Evolutionary conservation across 2,113 vertebrate genomes (phyloP).

Genomic region (Dromas ardeola): DNA sequence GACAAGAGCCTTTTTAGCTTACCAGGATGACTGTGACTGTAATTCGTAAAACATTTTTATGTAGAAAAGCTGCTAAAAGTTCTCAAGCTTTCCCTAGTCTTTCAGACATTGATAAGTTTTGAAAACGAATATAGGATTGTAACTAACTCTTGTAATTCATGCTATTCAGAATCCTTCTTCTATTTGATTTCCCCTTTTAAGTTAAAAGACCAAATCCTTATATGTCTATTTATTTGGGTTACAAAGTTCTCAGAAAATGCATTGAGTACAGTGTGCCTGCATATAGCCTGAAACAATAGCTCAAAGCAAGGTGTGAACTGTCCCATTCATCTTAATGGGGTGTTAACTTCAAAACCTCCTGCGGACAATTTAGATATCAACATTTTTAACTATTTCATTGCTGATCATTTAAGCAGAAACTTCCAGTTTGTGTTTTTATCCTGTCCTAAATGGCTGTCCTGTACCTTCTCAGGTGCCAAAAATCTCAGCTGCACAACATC

Average conservation of each 20-base stretch:
- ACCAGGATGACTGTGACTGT: not conserved
- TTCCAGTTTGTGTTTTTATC: not conserved
- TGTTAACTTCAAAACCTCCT: conserved; percentile 13
- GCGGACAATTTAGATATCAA: conserved; percentile 1
- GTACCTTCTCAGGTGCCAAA: conserved; percentile 35
- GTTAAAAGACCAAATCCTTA: not conserved
- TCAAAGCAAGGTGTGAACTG: conserved; percentile 29
- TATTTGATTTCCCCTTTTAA: not conserved
- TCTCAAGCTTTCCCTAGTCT: not conserved
- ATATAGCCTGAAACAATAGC: not conserved
- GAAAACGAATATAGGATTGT: not conserved
- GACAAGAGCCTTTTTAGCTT: not conserved
- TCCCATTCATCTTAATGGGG: conserved; percentile 6
- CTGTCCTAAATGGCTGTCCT: not conserved
- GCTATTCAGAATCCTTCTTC: not conserved
- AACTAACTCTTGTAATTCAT: not conserved
- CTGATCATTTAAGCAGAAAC: conserved; percentile 6
- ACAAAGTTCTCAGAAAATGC: not conserved
- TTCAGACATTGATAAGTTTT: not conserved
- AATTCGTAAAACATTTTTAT: not conserved
- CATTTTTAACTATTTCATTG: not conserved
- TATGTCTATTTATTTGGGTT: not conserved
- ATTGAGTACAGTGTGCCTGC: not conserved
- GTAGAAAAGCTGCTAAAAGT: not conserved
- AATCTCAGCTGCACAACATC: conserved; percentile 37